Evolutionary conservation across 2,113 vertebrate species (phyloP).

Genomic region (Furnarius figulus): DNA sequence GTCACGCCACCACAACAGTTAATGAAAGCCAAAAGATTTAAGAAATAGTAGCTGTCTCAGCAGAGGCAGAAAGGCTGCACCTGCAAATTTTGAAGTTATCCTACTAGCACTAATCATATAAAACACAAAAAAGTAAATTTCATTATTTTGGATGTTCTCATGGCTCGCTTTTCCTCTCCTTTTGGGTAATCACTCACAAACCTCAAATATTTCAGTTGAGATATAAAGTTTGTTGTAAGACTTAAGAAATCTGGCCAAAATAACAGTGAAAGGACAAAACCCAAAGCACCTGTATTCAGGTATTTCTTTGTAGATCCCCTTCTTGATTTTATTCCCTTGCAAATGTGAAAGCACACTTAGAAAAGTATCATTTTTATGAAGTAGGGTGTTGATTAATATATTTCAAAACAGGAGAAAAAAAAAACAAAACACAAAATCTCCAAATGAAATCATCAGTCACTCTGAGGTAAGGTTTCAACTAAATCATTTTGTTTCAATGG

Average conservation of each 20-base stretch:
- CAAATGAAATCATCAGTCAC: background rate
- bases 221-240: background rate
- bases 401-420: background rate
- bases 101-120: background rate
- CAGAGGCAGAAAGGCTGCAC: background rate
- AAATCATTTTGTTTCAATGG: background rate
- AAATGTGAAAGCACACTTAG: background rate
- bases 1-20: background rate
- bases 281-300: background rate
- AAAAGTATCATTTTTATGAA: background rate
- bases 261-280: background rate
- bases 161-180: background rate
- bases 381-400: background rate
- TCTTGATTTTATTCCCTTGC: background rate
- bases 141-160: background rate
- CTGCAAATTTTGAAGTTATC: background rate
- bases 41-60: background rate
- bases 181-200: background rate
- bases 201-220: background rate
- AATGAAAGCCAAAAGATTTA: background rate
- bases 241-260: background rate
- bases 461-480: background rate
- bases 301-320: background rate
- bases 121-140: background rate
- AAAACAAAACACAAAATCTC: rapidly evolving